phyloP scores from a whole-genome alignment of 2,797 vertebrate species.

The Dryobates pubescens region DNA sequence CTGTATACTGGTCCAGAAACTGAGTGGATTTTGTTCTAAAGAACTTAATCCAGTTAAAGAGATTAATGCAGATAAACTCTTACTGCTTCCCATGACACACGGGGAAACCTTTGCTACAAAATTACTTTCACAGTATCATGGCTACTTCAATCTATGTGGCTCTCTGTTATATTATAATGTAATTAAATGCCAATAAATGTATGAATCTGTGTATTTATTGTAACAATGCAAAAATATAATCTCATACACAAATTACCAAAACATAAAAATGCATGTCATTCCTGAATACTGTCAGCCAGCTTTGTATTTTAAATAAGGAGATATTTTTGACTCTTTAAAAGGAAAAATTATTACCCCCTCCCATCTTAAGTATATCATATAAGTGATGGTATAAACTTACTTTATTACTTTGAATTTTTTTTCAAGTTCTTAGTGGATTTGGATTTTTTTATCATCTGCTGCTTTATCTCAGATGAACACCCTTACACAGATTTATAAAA shows the following conservation, averaged over 20 bases:
- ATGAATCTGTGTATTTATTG: not conserved
- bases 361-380: not conserved
- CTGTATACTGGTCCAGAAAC: not conserved
- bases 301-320: not conserved
- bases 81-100: not conserved
- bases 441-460: rapidly evolving
- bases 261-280: not conserved
- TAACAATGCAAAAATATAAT: not conserved
- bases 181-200: not conserved
- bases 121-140: not conserved
- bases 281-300: not conserved
- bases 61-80: conserved; percentile 7
- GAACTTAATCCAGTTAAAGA: conserved; percentile 27
- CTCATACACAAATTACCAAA: rapidly evolving
- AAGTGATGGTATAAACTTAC: not conserved
- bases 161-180: not conserved
- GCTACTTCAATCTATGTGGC: rapidly evolving
- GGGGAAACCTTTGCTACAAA: not conserved
- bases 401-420: not conserved
- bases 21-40: conserved; percentile 27
- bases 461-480: not conserved
- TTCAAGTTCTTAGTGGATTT: not conserved
- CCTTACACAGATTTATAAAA: not conserved
- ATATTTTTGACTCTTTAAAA: not conserved
- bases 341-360: not conserved